Base-by-base conservation (phyloP, 2,113 vertebrate species). In the Brachyhypopomus gauderio region DNA sequence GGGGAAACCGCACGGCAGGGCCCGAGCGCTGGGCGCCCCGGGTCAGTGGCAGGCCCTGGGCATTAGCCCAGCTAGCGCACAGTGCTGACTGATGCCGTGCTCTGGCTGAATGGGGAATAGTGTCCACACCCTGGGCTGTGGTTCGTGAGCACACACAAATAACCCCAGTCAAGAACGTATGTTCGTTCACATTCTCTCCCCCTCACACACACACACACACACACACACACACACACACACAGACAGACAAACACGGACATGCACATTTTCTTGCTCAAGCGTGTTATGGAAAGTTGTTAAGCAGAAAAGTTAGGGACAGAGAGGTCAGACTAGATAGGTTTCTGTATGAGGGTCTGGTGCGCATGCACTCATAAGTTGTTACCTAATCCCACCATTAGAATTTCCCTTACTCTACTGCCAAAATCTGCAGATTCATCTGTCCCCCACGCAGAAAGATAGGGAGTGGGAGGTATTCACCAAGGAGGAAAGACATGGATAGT, bases 41-140 rank as follows among this genome's bases (percentile, higher is more conserved):
- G 83, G 79, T 84, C 83, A 84, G 75, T 75, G 75, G 79, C 75
- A 79, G 77, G 74, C 52, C 77, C 72, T 64, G 72, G 71, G 62
- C 69, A 84, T 81, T 81, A 81, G 55, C 75, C 70, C 52, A 72
- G 60, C n/a, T 56, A 55, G 72, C 73, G 77, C 83, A 74, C 83
- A 81, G 83, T 74, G 77, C 34, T 81, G 78, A 72, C 62, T 74
- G 74, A 77, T 78, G 74, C 36, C 56, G 75, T 69, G 56, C 67
- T 81, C 63, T 81, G 80, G 66, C 70, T 84, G 83, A 84, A 84
- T 77, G 74, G 62, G 56, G 69, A 81, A 81, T 48, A 56, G 41
- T 62, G 2, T 72, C 83, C 79, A 59, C 78, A 81, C 83, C 79
- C 69, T 81, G 22, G 55, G 48, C 64, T 84, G 78, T 20, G 78